These are phyloP conservation scores for Drosophila sp. DNA, from an alignment of 1,140 invertebrate genomes.

Conservation along the genomic window DNA sequence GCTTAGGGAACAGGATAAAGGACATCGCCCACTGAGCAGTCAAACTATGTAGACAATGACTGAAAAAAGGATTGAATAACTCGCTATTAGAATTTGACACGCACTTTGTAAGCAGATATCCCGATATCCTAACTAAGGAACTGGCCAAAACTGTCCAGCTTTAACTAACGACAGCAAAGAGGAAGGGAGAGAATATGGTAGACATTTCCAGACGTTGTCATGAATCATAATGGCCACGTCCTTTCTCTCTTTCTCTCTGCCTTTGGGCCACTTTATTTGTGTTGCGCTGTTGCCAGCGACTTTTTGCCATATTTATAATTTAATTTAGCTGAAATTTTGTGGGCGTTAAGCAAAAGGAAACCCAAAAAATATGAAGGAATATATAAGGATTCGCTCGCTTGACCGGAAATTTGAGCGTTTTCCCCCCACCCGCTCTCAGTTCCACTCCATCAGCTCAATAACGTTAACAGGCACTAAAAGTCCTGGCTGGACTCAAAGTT, in stretches of 20 bases:
- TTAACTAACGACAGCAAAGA: constrained; percentile 50
- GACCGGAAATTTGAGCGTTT: constrained; percentile 76
- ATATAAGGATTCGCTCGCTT: constrained; percentile 77
- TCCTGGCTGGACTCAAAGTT: constrained; percentile 46
- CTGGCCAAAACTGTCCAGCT: constrained; percentile 33
- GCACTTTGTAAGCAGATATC: constrained; percentile 69
- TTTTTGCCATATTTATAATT: constrained; percentile 81
- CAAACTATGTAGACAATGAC: constrained; percentile 61
- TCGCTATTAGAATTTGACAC: constrained; percentile 72
- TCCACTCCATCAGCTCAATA: constrained; percentile 5
- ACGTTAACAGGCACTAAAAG: constrained; percentile 46
- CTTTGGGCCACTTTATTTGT: constrained; percentile 60
- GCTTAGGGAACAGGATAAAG: constrained; percentile 40
- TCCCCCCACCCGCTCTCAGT: not conserved
- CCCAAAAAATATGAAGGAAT: constrained; percentile 55
- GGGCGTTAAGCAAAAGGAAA: constrained; percentile 69
- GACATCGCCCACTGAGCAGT: constrained; percentile 39
- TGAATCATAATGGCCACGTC: constrained; percentile 73
- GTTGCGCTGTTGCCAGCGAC: constrained; percentile 53
- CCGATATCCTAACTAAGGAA: constrained; percentile 18
- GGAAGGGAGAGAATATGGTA: not conserved
- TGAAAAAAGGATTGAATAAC: constrained; percentile 73
- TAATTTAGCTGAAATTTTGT: constrained; percentile 84
- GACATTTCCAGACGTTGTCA: constrained; percentile 63
- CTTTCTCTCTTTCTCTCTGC: constrained; percentile 25